Evolutionary conservation across 2,113 vertebrate species (phyloP).

Genomic region (Cricetomys ansorgei): DNA sequence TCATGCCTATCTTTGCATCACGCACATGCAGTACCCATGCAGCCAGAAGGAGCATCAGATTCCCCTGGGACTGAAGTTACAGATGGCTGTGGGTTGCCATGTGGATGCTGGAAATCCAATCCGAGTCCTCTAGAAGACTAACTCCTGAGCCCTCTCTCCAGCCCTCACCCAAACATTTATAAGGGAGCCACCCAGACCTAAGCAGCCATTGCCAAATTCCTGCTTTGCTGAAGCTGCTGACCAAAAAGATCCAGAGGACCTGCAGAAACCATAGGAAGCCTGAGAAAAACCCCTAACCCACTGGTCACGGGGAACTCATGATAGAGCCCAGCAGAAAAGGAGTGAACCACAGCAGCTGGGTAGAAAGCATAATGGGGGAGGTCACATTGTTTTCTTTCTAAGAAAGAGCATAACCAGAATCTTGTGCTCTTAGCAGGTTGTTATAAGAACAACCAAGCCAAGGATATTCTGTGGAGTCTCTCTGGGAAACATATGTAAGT

Average conservation of each 20-base stretch:
- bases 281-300: background rate
- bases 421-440: background rate
- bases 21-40: background rate
- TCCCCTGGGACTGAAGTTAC: background rate
- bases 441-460: background rate
- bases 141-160: background rate
- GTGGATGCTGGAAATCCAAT: background rate
- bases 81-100: background rate
- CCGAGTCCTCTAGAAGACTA: background rate
- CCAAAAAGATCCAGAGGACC: background rate
- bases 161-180: background rate
- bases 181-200: background rate
- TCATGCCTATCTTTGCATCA: background rate
- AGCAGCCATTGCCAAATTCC: background rate
- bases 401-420: conserved; percentile 9
- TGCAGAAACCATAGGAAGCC: background rate
- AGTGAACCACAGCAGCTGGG: background rate
- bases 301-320: background rate
- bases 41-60: background rate
- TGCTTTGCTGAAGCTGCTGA: background rate
- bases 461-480: background rate
- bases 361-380: background rate
- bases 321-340: background rate
- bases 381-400: conserved; percentile 23
- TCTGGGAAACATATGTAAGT: background rate